Conservation (phyloP, 2,888 invertebrate species). For the Isoperla grammatica region DNA sequence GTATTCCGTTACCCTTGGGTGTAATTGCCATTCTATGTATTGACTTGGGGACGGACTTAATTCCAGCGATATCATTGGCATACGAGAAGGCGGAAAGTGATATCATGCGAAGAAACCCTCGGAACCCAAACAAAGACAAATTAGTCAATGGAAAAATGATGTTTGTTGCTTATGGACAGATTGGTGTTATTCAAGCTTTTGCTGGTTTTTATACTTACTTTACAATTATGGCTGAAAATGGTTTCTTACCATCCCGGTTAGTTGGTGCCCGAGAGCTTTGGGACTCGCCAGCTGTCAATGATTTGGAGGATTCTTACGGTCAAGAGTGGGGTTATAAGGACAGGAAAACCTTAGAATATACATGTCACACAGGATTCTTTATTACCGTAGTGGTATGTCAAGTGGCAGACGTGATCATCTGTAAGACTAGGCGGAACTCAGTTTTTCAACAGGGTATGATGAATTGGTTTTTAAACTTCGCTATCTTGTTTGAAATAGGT, state of each 20-base stretch:
- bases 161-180: slow-evolving; percentile 22
- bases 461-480: slow-evolving; percentile 20
- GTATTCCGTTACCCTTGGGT: slow-evolving; percentile 48
- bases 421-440: slow-evolving; percentile 23
- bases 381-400: slow-evolving; percentile 19
- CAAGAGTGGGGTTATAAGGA: slow-evolving; percentile 19
- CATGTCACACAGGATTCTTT: slow-evolving; percentile 24
- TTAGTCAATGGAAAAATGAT: slow-evolving; percentile 23
- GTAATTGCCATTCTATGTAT: slow-evolving; percentile 50
- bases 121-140: slow-evolving; percentile 19
- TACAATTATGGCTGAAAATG: slow-evolving; percentile 24
- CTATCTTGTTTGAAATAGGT: slow-evolving; percentile 7
- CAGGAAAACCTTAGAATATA: slow-evolving; percentile 16
- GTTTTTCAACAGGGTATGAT: slow-evolving; percentile 22
- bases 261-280: slow-evolving; percentile 7
- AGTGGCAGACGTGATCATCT: slow-evolving; percentile 22
- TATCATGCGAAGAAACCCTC: slow-evolving; percentile 26
- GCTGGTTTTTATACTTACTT: slow-evolving; percentile 25
- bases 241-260: slow-evolving; percentile 9
- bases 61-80: slow-evolving; percentile 30
- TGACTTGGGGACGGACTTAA: slow-evolving; percentile 47
- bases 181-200: slow-evolving; percentile 22
- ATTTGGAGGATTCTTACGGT: slow-evolving; percentile 50
- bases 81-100: slow-evolving; percentile 31
- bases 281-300: slow-evolving; percentile 55